A percentile compares a stretch with the other conserved stretches of the same genome.
phyloP scores from a whole-genome alignment of 2,888 invertebrate genomes.

The Macaria notata region DNA sequence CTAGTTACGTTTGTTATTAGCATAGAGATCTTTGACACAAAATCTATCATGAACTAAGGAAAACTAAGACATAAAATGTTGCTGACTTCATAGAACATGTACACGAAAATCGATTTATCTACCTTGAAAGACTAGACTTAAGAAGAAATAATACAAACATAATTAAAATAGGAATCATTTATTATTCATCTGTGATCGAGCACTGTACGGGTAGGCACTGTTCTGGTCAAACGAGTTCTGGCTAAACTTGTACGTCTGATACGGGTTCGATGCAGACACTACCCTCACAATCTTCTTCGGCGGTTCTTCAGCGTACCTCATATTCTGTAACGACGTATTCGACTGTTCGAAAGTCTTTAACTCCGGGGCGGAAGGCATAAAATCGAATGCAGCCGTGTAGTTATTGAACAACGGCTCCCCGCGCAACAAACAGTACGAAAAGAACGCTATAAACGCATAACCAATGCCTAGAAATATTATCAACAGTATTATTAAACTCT shows the following conservation, averaged over 20 bases:
- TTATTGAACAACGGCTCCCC: conserved; percentile 57
- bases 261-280: conserved; percentile 64
- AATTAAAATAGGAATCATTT: no score
- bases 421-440: conserved; percentile 61
- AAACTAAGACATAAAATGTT: no score
- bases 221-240: conserved; percentile 42
- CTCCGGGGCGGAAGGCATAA: conserved; percentile 34
- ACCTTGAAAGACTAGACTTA: no score
- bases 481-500: conserved; percentile 54
- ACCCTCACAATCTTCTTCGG: conserved; percentile 64
- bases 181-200: conserved; percentile 33
- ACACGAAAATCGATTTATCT: no score
- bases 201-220: conserved; percentile 28
- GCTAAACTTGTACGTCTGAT: conserved; percentile 56
- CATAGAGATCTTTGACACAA: no score
- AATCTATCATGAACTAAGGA: no score
- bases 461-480: conserved; percentile 42
- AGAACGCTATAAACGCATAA: conserved; percentile 53
- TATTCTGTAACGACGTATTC: conserved; percentile 50
- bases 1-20: no score
- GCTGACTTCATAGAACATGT: no score
- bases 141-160: no score
- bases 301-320: conserved; percentile 59
- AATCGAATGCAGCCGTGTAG: conserved; percentile 40
- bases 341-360: conserved; percentile 33